Evolutionary conservation across 1,140 invertebrate species (phyloP).

Genomic region (Aradophagus sp.): DNA sequence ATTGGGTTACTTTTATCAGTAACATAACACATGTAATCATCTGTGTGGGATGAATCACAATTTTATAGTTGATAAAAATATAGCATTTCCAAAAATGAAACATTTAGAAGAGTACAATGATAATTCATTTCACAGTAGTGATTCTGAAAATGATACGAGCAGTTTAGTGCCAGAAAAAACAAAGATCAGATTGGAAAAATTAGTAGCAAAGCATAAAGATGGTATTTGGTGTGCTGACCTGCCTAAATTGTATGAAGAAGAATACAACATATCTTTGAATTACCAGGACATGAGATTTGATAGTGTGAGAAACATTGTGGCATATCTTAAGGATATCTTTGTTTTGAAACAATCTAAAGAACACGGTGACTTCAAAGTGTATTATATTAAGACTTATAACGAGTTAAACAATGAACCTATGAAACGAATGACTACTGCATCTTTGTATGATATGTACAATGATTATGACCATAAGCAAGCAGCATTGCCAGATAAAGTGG

Average conservation of each 20-base stretch:
- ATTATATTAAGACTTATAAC: slow-evolving; percentile 53
- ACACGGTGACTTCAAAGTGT: slow-evolving; percentile 60
- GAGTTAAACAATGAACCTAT: slow-evolving; percentile 3
- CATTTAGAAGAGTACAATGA: too few species aligned
- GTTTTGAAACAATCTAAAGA: slow-evolving; percentile 34
- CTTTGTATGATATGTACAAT: slow-evolving; percentile 20
- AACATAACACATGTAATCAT: too few species aligned
- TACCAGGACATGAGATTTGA: slow-evolving; percentile 64
- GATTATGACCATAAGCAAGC: slow-evolving; percentile 4
- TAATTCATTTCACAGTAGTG: too few species aligned
- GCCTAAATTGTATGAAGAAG: slow-evolving; percentile 59
- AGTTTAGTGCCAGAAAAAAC: too few species aligned
- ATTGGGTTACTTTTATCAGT: too few species aligned
- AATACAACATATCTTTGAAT: slow-evolving; percentile 62
- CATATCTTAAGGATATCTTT: slow-evolving; percentile 66
- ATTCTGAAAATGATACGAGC: not conserved
- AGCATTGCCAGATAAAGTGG: slow-evolving; percentile 34
- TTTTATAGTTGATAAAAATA: too few species aligned
- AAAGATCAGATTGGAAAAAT: slow-evolving; percentile 60
- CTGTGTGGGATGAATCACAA: too few species aligned
- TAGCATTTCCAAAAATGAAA: too few species aligned
- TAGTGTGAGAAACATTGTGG: slow-evolving; percentile 62
- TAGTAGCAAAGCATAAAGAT: slow-evolving; percentile 62
- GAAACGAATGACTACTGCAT: slow-evolving; percentile 9
- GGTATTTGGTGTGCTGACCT: slow-evolving; percentile 70